Conservation (phyloP, 37 sponge, comb jelly and placozoan species). For the Axinella damicornis region DNA sequence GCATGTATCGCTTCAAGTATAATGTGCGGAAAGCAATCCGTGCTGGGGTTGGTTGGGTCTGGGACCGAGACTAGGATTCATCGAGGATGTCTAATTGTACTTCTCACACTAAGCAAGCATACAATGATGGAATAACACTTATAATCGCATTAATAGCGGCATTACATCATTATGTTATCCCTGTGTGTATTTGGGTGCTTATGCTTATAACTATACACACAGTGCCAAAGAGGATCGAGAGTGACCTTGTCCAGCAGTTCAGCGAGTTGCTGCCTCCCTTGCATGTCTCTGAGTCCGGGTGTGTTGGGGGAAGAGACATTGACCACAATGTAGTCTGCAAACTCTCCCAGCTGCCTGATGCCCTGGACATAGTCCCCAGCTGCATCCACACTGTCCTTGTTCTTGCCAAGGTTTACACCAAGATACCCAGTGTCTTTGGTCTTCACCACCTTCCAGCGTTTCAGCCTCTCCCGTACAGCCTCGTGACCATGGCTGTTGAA, state of each 20-base stretch:
- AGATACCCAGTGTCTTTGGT: slow-evolving; percentile 24
- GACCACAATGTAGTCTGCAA: slow-evolving; percentile 92
- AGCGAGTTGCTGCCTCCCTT: slow-evolving; percentile 68
- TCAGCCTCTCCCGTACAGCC: slow-evolving; percentile 55
- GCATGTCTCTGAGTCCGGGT: slow-evolving; percentile 92
- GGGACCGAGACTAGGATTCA: no score
- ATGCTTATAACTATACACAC: background rate
- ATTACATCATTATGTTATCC: no score
- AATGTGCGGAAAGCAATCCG: no score
- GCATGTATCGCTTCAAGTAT: no score
- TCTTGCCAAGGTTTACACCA: slow-evolving; percentile 97
- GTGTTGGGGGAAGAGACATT: slow-evolving; percentile 99
- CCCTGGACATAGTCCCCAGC: slow-evolving; percentile 82
- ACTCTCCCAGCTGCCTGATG: slow-evolving; percentile 74
- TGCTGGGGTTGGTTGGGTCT: no score
- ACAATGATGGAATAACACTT: no score
- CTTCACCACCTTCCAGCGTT: background rate
- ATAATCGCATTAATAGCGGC: no score
- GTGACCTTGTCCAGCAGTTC: slow-evolving; percentile 66
- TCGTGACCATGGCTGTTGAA: slow-evolving; percentile 88
- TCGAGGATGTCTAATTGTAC: no score
- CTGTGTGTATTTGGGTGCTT: background rate
- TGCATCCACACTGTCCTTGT: slow-evolving; percentile 80
- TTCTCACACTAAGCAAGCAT: no score
- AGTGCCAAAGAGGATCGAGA: no score